phyloP scores from a whole-genome alignment of 2,797 vertebrate species.

The Micropoecilia bifurca region DNA sequence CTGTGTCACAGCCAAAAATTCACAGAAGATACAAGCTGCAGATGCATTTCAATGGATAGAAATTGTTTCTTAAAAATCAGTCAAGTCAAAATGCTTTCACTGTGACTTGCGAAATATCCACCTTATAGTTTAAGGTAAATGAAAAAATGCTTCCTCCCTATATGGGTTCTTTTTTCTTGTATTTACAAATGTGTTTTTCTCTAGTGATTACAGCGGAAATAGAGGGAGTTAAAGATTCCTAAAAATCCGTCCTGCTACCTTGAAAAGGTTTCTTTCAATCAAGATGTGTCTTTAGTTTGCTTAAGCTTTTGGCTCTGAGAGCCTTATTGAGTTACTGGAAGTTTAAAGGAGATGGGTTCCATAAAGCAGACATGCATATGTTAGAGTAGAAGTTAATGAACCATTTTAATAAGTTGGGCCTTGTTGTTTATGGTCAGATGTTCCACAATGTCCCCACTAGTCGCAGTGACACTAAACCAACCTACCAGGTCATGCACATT shows the following conservation, averaged over 20 bases:
- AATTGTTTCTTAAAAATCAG: not conserved
- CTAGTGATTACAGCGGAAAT: not conserved
- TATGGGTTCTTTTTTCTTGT: not conserved
- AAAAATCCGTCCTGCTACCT: not conserved
- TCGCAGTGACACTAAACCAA: conserved; percentile 36
- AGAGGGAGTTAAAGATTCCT: not conserved
- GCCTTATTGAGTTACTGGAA: conserved; percentile 7
- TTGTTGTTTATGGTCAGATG: not conserved
- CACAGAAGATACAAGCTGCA: not conserved
- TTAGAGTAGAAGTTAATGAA: not conserved
- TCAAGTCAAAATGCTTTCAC: not conserved
- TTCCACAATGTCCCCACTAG: not conserved
- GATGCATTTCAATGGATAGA: not conserved
- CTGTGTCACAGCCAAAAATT: not conserved
- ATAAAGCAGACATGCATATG: not conserved
- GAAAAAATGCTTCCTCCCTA: not conserved
- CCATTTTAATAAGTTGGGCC: not conserved
- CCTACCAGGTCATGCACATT: conserved; percentile 15
- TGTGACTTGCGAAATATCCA: not conserved
- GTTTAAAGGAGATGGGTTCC: not conserved
- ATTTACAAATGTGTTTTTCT: not conserved
- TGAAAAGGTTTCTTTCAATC: not conserved
- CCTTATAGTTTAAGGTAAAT: not conserved
- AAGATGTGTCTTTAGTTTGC: not conserved
- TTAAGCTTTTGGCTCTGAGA: not conserved